Base-by-base conservation (phyloP, 2,888 invertebrate species). In the Abscondita cerata region DNA sequence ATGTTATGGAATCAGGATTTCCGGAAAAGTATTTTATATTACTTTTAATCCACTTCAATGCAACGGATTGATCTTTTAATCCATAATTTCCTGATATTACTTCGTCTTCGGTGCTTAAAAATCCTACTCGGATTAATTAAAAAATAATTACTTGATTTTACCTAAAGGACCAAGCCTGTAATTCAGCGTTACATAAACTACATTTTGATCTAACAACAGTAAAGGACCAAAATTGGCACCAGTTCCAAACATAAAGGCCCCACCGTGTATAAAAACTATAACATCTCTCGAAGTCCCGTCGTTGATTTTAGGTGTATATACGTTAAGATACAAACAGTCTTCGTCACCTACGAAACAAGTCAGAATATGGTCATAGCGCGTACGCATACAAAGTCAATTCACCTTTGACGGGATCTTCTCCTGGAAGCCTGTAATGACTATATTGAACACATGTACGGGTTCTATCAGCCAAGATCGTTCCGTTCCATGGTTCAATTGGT, bases 141-240 rank as follows among this genome's bases (percentile, higher is more conserved):
- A n/a, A 20, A 5, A 31, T 47, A 12, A 47, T 47, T 18, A 1
- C 25, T 18, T 38, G 2, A 34, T 8, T 33, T 78, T 75, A 87
- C 89, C 91, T 58, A 91, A 73, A 0, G 89, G 87, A 41, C 91
- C 91, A n/a, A 91, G 71, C 46, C 91, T 82, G 72, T 91, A 91
- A 76, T 88, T 90, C 0, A 91, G 71, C 9, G 87, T 89, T 0
- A 90, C 89, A 0, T 87, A 81, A 1, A 92, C 85, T 3, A 89
- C 80, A 66, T 89, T 85, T 47, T 81, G 78, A 52, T 88, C 85
- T 85, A 91, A 85, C 0, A 92, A 68, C 64, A 83, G 82, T 6
- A 82, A 77, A 0, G 88, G 84, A 0, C 85, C 85, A 73, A 85
- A 87, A 0, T 75, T 55, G 5, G 79, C 76, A 0, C 84, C 84